Evolutionary conservation across 2,113 vertebrate genomes (phyloP).

Genomic region (Caloenas nicobarica): DNA sequence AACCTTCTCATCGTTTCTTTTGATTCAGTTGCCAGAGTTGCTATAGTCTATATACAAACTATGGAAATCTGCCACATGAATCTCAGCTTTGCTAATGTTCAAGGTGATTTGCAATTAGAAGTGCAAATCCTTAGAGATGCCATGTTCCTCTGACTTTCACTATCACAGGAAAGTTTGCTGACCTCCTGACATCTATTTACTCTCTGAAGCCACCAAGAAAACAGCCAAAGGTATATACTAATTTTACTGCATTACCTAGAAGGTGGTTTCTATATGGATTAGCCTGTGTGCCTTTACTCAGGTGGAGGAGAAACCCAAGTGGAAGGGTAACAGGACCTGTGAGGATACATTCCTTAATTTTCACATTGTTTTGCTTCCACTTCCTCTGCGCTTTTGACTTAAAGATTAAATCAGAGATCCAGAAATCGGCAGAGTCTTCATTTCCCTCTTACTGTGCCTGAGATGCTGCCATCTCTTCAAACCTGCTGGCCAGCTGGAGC

Average conservation of each 20-base stretch:
- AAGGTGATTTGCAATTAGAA: conserved; percentile 1
- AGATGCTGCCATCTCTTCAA: not conserved
- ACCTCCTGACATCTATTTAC: not conserved
- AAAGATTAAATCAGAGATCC: not conserved
- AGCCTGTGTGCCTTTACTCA: not conserved
- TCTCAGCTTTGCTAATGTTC: not conserved
- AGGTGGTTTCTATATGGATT: not conserved
- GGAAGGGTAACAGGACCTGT: not conserved
- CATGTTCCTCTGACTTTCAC: not conserved
- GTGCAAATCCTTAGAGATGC: not conserved
- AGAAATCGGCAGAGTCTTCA: not conserved
- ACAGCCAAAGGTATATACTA: not conserved
- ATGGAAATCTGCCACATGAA: not conserved
- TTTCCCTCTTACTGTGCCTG: not conserved
- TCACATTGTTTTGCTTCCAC: not conserved
- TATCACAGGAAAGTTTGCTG: not conserved
- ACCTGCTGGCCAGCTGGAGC: not conserved
- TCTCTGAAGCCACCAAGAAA: not conserved
- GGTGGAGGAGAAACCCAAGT: not conserved
- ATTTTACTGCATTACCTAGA: not conserved
- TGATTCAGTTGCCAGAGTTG: not conserved
- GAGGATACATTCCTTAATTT: not conserved
- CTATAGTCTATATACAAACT: not conserved
- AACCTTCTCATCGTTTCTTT: not conserved
- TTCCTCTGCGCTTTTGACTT: not conserved